phyloP scores from a whole-genome alignment of 2,888 invertebrate species.

The Resseliella maxima region DNA sequence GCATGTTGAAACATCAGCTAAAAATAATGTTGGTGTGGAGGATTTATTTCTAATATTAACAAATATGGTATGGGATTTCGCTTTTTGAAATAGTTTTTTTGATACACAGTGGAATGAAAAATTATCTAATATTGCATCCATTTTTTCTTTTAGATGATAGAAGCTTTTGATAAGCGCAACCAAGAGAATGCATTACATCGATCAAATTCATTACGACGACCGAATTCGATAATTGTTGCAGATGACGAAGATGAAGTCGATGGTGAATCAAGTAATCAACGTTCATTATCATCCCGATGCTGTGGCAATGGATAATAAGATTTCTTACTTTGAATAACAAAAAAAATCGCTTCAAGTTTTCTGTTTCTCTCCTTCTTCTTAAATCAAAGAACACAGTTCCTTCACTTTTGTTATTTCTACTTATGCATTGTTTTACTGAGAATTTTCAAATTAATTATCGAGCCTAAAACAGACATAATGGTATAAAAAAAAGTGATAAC shows the following conservation, averaged over 20 bases:
- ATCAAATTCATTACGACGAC: constrained; percentile 60
- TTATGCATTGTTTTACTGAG: background rate
- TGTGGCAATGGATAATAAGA: constrained; percentile 29
- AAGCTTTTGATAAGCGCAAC: constrained; percentile 59
- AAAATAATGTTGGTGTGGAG: constrained; percentile 89
- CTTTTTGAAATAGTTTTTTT: no score
- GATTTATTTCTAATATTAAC: constrained; percentile 89
- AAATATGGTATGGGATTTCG: constrained; percentile 73
- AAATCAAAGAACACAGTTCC: no score
- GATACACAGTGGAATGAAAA: no score
- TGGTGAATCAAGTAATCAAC: background rate
- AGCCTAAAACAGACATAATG: background rate
- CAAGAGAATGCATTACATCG: constrained; percentile 59
- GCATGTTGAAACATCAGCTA: constrained; percentile 94
- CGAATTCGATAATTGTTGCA: constrained; percentile 61
- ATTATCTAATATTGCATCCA: background rate
- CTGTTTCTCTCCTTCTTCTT: background rate
- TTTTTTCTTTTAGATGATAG: constrained; percentile 58
- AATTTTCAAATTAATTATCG: background rate
- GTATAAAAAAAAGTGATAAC: background rate
- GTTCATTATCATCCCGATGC: constrained; percentile 19
- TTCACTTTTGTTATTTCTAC: no score
- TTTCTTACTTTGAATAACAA: background rate
- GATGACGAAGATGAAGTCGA: constrained; percentile 59
- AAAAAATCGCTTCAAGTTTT: no score